A percentile compares a stretch with the other conserved stretches of the same genome.
Conservation (phyloP, 1,140 invertebrate genomes). For the Diorhabda sublineata region DNA sequence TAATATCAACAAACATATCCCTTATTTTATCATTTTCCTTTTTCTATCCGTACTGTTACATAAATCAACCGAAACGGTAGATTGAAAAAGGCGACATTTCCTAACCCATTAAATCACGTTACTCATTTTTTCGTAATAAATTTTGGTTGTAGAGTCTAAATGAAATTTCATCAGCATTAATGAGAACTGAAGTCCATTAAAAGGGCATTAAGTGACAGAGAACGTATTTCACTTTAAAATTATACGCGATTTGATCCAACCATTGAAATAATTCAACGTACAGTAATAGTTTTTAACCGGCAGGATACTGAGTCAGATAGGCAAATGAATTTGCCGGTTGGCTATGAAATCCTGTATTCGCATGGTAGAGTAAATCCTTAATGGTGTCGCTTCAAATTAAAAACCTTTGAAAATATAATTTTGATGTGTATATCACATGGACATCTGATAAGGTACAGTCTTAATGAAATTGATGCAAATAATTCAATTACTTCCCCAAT, state of each 20-base stretch:
- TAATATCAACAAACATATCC: too few species aligned
- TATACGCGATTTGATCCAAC: background rate
- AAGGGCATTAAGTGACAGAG: background rate
- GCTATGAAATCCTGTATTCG: background rate
- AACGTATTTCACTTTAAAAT: constrained; percentile 1
- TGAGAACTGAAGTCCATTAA: background rate
- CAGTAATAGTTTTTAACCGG: background rate
- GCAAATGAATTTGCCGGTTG: background rate
- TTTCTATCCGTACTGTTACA: background rate
- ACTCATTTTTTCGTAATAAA: background rate
- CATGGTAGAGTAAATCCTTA: too few species aligned
- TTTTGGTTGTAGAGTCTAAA: background rate
- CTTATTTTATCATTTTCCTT: too few species aligned
- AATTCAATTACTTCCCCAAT: too few species aligned
- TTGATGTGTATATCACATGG: too few species aligned
- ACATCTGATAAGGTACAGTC: too few species aligned
- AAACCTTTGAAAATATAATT: too few species aligned
- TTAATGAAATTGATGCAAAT: too few species aligned
- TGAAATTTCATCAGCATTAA: background rate
- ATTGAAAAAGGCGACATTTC: background rate
- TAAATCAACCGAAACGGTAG: background rate
- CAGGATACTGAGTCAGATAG: background rate
- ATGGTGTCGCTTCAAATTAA: too few species aligned
- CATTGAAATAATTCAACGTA: background rate
- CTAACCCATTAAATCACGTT: background rate